Base-by-base conservation (phyloP, 2,113 vertebrate genomes). In the Regulus satrapa region DNA sequence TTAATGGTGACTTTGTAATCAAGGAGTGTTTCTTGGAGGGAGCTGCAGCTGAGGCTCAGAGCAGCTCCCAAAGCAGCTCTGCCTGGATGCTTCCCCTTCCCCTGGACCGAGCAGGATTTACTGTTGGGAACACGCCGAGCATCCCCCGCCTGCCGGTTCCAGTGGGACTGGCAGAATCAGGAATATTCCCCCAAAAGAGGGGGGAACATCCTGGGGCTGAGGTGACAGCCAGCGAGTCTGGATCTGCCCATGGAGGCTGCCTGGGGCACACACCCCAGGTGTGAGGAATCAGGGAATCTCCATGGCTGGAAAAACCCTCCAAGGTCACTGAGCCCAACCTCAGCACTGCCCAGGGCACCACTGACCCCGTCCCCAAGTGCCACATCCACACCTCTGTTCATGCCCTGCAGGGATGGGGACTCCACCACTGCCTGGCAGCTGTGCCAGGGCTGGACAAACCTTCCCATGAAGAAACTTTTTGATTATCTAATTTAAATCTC, bases 1-100 rank as follows among this genome's bases (percentile, higher is more conserved):
- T 96, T 93, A 95, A 94, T 93, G 93, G 64, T 72, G 85, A 92
- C 79, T 96, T 84, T 93, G 55, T 88, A 86, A 96, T 86, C 82
- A 86, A 88, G 82, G 78, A 74, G 83, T 2, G 25, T 32, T 46
- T 31, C 69, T 43, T 29, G 74, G 75, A 75, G 68, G 55, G 52
- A 92, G 26, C 68, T 34, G 77, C 31, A 87, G 75, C 66, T 78
- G 74, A 80, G 43, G 51, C 61, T 72, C 82, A 19, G 46, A 90
- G 68, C 71, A 54, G 34, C 56, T 87, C 86, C 49, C 18, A 59
- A 6, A 58, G 66, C 64, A 78, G 52, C 15, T 25, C 63, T 79
- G 54, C 38, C 41, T 43, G 21, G 63, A 12, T 66, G 34, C 12
- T 72, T 12, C 69, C 48, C 58, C n/a, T 48, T 38, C 5, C 45